These are phyloP conservation scores for Panulirus ornatus DNA, from an alignment of 1,140 invertebrate genomes.

Conservation along the genomic window DNA sequence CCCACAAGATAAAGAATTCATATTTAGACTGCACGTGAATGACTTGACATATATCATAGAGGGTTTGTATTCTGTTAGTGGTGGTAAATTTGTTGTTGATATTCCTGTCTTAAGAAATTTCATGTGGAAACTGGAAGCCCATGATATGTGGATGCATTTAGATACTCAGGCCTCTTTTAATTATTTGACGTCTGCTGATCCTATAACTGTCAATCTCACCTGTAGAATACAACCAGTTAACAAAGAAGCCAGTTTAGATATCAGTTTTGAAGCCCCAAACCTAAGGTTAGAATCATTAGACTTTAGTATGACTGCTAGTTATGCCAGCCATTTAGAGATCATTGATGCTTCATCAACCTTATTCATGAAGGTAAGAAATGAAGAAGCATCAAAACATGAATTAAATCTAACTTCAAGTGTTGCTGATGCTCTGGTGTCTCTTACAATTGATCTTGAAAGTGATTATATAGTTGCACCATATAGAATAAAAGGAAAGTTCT, in stretches of 20 bases:
- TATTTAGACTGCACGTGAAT: not conserved
- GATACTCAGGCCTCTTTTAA: not conserved
- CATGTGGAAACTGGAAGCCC: slow-evolving; percentile 40
- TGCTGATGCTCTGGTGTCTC: not conserved
- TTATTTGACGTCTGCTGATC: not conserved
- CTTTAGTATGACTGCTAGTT: not conserved
- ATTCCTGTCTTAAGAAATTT: slow-evolving; percentile 18
- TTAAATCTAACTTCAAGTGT: not conserved
- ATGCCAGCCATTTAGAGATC: not conserved
- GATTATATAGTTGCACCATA: slow-evolving; percentile 15
- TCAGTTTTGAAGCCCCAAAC: slow-evolving; percentile 12
- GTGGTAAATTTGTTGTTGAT: slow-evolving; percentile 16
- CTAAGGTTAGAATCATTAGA: slow-evolving; percentile 36
- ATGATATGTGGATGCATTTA: slow-evolving; percentile 24
- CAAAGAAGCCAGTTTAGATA: not conserved
- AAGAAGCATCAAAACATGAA: slow-evolving; percentile 12
- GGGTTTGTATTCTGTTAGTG: not conserved
- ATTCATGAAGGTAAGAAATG: not conserved
- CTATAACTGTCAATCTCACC: slow-evolving; percentile 1
- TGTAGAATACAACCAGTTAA: not conserved
- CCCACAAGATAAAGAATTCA: slow-evolving; percentile 15
- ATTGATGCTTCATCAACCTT: slow-evolving; percentile 2
- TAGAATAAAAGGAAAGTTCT: slow-evolving; percentile 8
- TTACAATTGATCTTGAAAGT: not conserved
- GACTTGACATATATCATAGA: not conserved